Percentiles rank a stretch among this genome's conserved stretches.
Conservation (phyloP, 2,888 invertebrate species). For the Leistus spinibarbis region DNA sequence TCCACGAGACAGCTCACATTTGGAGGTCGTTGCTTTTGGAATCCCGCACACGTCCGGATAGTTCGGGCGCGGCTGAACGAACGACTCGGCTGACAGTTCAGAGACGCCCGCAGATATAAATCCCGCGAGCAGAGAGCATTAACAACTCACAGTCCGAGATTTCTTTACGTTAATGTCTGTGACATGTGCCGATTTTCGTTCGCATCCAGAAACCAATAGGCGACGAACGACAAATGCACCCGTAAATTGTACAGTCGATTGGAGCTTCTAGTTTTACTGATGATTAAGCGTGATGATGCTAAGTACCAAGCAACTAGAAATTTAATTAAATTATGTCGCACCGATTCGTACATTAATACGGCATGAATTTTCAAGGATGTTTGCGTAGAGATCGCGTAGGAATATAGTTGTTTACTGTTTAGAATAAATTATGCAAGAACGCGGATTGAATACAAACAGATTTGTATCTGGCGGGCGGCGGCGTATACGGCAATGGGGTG, state of each 20-base stretch:
- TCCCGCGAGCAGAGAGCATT: constrained; percentile 5
- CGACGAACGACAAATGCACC: background rate
- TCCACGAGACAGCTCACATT: background rate
- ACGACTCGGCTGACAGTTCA: constrained; percentile 2
- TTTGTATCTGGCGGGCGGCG: background rate
- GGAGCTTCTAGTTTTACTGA: background rate
- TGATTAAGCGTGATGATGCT: background rate
- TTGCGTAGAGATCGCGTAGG: background rate
- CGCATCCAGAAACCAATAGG: background rate
- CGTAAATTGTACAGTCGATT: background rate
- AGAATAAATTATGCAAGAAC: constrained; percentile 9
- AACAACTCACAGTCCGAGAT: constrained; percentile 8
- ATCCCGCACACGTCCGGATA: constrained; percentile 6
- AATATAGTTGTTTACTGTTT: constrained; percentile 11
- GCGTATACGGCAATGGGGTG: background rate
- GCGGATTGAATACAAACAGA: constrained; percentile 3
- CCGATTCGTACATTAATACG: background rate
- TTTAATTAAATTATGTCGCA: background rate
- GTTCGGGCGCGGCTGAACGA: background rate
- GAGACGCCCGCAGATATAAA: background rate
- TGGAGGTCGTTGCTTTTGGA: background rate
- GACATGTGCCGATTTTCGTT: constrained; percentile 1
- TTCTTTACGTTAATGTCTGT: constrained; percentile 4
- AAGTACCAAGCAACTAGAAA: background rate
- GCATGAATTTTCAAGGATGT: background rate